Base-by-base conservation (phyloP, 2,113 vertebrate genomes). In the Sebastes fasciatus region DNA sequence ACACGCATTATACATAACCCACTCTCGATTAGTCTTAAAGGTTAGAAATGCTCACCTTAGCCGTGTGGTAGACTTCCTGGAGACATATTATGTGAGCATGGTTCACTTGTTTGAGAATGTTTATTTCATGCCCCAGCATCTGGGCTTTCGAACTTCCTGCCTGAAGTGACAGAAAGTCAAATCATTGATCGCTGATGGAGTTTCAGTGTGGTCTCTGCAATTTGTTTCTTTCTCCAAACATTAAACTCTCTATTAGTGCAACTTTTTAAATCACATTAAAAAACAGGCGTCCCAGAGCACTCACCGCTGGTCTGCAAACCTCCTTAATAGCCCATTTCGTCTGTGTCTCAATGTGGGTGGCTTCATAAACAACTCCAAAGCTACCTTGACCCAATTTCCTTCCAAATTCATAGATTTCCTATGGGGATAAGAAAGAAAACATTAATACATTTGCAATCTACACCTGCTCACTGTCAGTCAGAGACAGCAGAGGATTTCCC, bases 61-160 rank as follows among this genome's bases (percentile, higher is more conserved):
- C 90, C 0, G 96, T 96, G 88, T 95, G 95, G 80, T 96, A 97
- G 64, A 97, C 94, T 89, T 97, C 96, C 74, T 97, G 92, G 52
- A 97, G 94, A 79, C 96, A 96, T 91, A 97, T 97, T 81, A 97
- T 96, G 81, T 97, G 93, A 6, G 93, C 79, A 34, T 96, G 96
- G 77, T 96, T 95, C 77, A 97, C 96, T 84, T 74, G 90, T 88
- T 96, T 97, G 57, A 97, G 94, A 64, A 97, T 96, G 89, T 69
- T 95, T 76, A 98, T 96, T 87, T 97, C 97, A 11, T 95, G 88
- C 85, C 95, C 96, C 89, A 97, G 91, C 79, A 97, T 91, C 89
- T 95, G 95, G 77, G 96, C 94, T 62, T 94, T 95, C 43, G 94
- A 95, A 82, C 96, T 97, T 85, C 96, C 96, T 83, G 96, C 94